Base-by-base conservation (phyloP, 2,113 vertebrate species). In the Apteryx owenii region DNA sequence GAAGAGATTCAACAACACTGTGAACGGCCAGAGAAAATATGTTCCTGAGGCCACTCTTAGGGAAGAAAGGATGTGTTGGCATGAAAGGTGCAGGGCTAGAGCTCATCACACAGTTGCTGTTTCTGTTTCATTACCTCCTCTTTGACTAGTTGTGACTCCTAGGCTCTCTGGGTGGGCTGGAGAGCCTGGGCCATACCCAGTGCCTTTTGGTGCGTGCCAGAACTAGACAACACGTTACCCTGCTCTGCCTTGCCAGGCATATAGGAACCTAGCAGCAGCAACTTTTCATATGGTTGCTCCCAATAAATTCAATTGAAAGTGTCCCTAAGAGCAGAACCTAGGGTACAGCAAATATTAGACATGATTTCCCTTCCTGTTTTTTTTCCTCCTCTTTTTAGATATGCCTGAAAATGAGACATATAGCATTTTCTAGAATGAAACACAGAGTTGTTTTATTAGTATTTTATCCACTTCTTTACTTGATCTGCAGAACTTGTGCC, bases 1-100 rank as follows among this genome's bases (percentile, higher is more conserved):
- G 98, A 99, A 25, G 95, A 95, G 61, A 99, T 99, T 87, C 98
- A 98, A n/a, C 94, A 98, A 33, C 64, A 97, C 46, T 99, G 98
- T 68, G 84, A 72, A 76, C 60, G 70, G 58, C 68, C 79, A 50
- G 10, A 86, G 91, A 86, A 96, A 87, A 90, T 97, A 19, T 84
- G 17, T 48, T 90, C 91, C 70, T 96, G 79, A 98, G 69, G 9
- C 58, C 60, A 23, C 36, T 77, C 42, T 73, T 73, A 21, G 38
- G 38, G 33, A 95, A 31, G 82, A 36, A 70, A 46, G 56, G 79
- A 50, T 2, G 2, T 2, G 4, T 40, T 71, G 86, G 51, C 0
- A 0, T 58, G 92, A 66, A 68, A 62, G 71, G 62, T 77, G 36
- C 91, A 78, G 80, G 72, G 56, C 76, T 85, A 18, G 68, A 84